Conservation (phyloP, 2,888 invertebrate species). For the Eristalinus aeneus region DNA sequence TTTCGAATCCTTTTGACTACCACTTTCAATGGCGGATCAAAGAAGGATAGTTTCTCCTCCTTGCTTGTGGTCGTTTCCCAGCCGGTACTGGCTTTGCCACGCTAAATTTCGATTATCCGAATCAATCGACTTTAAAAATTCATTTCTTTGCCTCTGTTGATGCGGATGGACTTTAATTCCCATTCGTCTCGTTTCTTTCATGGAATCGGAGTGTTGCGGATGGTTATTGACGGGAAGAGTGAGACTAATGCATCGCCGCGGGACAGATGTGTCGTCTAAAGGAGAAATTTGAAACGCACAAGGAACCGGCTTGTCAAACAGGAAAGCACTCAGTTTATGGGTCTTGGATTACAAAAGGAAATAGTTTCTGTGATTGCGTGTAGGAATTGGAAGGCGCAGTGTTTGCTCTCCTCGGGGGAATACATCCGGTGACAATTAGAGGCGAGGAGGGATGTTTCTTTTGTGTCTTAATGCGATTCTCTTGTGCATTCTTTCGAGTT, state of each 20-base stretch:
- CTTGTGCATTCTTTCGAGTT: neutral
- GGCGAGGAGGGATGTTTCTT: neutral
- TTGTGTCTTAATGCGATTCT: too few species aligned
- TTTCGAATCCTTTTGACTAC: neutral
- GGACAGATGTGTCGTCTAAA: neutral
- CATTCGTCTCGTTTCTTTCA: neutral
- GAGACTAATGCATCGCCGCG: neutral
- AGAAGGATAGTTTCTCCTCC: neutral
- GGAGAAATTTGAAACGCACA: neutral
- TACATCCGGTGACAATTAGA: neutral
- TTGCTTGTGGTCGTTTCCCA: neutral
- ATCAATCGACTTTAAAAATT: constrained; percentile 61
- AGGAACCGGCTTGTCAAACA: neutral
- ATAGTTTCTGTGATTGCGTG: neutral
- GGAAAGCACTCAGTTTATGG: neutral
- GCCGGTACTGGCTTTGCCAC: neutral
- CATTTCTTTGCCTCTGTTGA: constrained; percentile 28
- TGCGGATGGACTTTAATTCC: neutral
- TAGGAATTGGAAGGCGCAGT: neutral
- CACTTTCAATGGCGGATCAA: neutral
- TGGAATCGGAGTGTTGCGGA: neutral
- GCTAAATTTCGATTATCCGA: constrained; percentile 48
- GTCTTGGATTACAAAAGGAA: neutral
- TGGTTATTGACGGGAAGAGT: neutral
- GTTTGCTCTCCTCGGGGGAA: neutral